These are phyloP conservation scores for Netelia fuscicornis DNA, from an alignment of 2,888 invertebrate genomes.

Conservation along the genomic window DNA sequence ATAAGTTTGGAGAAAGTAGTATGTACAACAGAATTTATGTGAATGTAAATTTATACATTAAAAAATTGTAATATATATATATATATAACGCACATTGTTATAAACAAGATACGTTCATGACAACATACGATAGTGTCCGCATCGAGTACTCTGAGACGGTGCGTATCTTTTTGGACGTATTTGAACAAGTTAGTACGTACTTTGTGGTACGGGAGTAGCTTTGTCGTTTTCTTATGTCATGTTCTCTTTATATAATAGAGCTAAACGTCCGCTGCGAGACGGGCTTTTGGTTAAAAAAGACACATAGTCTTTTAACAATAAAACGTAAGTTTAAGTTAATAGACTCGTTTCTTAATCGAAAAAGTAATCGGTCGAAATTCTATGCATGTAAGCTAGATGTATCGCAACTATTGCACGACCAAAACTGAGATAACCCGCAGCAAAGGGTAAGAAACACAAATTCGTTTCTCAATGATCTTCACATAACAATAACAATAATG, in stretches of 20 bases:
- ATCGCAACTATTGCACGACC: conserved; percentile 79
- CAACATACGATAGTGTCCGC: conserved; percentile 44
- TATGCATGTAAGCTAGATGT: conserved; percentile 37
- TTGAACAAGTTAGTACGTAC: conserved; percentile 73
- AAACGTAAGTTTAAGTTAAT: conserved; percentile 37
- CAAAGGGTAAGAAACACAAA: conserved; percentile 20
- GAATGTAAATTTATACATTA: conserved; percentile 74
- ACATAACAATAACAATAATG: conserved; percentile 78
- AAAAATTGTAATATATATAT: conserved; percentile 55
- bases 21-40: conserved; percentile 81
- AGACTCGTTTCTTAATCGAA: conserved; percentile 32
- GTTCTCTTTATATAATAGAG: conserved; percentile 62
- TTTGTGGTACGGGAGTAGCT: conserved; percentile 71
- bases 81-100: conserved; percentile 67
- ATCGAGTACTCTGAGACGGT: conserved; percentile 28
- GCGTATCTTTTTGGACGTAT: conserved; percentile 56
- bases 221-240: conserved; percentile 52
- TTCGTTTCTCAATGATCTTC: conserved; percentile 19
- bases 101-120: conserved; percentile 59
- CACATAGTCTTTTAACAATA: conserved; percentile 56
- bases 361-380: conserved; percentile 35
- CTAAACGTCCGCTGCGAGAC: conserved; percentile 50
- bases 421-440: conserved; percentile 47
- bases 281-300: conserved; percentile 74
- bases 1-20: conserved; percentile 80